Percentiles rank a stretch among this genome's conserved stretches.
Conservation (phyloP, 2,888 invertebrate genomes). For the Drosophila planitibia region DNA sequence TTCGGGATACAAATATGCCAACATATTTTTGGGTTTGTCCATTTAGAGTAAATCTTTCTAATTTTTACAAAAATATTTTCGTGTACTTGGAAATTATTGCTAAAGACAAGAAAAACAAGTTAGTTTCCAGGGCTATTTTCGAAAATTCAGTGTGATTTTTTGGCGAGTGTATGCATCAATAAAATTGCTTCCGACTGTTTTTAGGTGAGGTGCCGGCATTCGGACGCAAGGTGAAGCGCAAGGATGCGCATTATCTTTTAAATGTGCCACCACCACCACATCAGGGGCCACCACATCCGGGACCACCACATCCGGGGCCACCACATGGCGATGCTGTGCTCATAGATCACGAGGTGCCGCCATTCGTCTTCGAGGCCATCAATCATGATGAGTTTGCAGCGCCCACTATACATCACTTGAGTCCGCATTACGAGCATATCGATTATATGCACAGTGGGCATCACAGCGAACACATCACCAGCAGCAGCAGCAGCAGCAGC, state of each 20-base stretch:
- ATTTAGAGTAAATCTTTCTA: too few relatives aligned
- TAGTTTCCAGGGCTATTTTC: background rate
- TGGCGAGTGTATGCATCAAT: conserved; percentile 12
- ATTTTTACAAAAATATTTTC: too few relatives aligned
- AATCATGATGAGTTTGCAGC: conserved; percentile 71
- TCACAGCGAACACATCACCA: conserved; percentile 11
- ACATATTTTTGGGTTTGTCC: too few relatives aligned
- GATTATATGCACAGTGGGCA: conserved; percentile 48
- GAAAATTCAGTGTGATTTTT: background rate
- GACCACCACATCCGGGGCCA: conserved; percentile 21
- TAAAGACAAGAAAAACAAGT: background rate
- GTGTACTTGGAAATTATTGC: background rate
- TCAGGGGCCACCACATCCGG: conserved; percentile 20
- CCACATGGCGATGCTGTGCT: conserved; percentile 41
- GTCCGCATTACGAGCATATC: conserved; percentile 49
- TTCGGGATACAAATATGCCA: too few relatives aligned
- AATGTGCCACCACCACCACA: conserved; percentile 62
- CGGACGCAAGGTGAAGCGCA: conserved; percentile 77
- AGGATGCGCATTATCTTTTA: conserved; percentile 67
- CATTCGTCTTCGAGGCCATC: conserved; percentile 75
- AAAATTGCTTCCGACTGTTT: conserved; percentile 11
- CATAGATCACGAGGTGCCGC: conserved; percentile 70
- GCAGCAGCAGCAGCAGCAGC: conserved; percentile 5
- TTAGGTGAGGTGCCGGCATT: conserved; percentile 49
- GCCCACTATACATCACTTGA: conserved; percentile 29